Conservation (phyloP, 1,140 invertebrate genomes). For the Diorhabda carinulata region DNA sequence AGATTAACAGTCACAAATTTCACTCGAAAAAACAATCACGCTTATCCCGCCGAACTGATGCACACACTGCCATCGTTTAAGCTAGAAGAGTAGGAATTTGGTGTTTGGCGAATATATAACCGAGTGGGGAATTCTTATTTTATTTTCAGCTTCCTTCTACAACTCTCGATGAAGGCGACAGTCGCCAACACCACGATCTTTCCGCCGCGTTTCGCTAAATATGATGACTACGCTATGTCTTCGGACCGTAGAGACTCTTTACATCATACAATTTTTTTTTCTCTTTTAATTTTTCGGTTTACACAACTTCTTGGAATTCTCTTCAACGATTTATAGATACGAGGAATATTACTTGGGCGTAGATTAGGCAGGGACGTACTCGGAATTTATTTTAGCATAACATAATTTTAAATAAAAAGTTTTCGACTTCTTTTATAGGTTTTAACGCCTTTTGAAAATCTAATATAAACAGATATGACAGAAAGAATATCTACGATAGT, state of each 20-base stretch:
- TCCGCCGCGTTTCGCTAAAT: neutral
- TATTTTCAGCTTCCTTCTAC: neutral
- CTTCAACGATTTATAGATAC: neutral
- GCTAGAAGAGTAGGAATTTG: neutral
- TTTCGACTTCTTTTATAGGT: too few relatives aligned
- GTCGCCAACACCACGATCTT: neutral
- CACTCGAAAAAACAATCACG: too few relatives aligned
- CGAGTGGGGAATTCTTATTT: neutral
- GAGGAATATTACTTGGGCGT: too few relatives aligned
- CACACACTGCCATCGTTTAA: neutral
- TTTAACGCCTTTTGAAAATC: too few relatives aligned
- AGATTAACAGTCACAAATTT: too few relatives aligned
- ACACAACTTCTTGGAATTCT: neutral
- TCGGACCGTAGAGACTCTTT: neutral
- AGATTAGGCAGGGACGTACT: too few relatives aligned
- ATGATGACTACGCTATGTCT: neutral
- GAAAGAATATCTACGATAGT: too few relatives aligned
- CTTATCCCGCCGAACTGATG: too few relatives aligned
- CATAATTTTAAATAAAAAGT: too few relatives aligned
- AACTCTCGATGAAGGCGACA: neutral
- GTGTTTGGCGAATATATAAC: neutral
- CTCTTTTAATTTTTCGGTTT: neutral
- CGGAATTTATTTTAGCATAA: too few relatives aligned
- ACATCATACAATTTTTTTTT: neutral
- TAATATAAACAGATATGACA: too few relatives aligned